Evolutionary conservation across 2,888 invertebrate genomes (phyloP), one percentile per base, ranked within the genome.

Genomic region (Phaonia tiefii): DNA sequence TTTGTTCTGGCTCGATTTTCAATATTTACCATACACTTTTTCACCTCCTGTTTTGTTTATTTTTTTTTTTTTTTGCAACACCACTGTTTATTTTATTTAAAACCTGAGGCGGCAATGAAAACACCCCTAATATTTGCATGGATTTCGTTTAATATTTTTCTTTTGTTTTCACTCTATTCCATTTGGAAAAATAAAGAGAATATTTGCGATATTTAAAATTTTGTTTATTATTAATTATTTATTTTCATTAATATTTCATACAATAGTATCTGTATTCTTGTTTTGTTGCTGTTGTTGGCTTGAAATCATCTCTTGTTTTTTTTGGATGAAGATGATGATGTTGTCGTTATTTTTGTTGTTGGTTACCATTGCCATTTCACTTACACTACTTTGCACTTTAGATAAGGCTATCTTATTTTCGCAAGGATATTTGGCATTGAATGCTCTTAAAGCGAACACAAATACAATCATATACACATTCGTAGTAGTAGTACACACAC

Each of bases 371-470:
- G 72, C 69, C 71, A 70, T 66, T 76, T 73, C 72, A 58, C 58
- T 79, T 73, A 37, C 58, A 65, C 75, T 51, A 65, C 3, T 22
- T 22, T 20, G 37, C 44, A 39, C 7, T 69, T 73, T 37, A 15
- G 20, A 54, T 74, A 25, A 79, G 60, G 75, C 66, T 66, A 76
- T 76, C 65, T 75, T 66, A 78, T 73, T 60, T 70, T 79, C 73
- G 76, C 79, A 76, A 79, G 79, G 82, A 82, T 82, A 79, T 82
- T 79, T 82, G 82, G 74, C 82, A 79, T 82, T 82, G 74, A 79
- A 76, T 82, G 44, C 44, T 65, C 17, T 26, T 1, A 51, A 63
- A 42, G 25, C 13, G 15, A 72, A 72, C 31, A 49, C 25, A 73
- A 77, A 75, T 56, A 74, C 63, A 26, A 74, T 56, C 51, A 66